A percentile compares a stretch with the other conserved stretches of the same genome.
Conservation (phyloP, 2,888 invertebrate genomes). For the Macrophya alboannulata region DNA sequence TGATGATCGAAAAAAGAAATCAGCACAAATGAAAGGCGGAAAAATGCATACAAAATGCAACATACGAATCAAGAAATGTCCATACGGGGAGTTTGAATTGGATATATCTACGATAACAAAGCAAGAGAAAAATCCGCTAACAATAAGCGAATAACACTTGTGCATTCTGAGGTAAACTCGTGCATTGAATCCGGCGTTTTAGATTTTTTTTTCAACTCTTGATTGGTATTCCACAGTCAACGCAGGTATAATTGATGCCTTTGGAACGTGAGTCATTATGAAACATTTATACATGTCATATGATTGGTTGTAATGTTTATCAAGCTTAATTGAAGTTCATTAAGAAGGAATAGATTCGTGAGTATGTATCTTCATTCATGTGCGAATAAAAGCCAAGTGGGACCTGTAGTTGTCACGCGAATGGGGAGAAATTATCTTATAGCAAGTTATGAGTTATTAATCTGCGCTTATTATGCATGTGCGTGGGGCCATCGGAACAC, state of each 20-base stretch:
- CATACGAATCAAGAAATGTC: not conserved
- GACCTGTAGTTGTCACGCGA: not conserved
- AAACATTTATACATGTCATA: no score
- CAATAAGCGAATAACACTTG: not conserved
- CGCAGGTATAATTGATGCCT: not conserved
- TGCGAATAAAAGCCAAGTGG: not conserved
- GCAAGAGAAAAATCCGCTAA: not conserved
- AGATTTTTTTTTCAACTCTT: not conserved
- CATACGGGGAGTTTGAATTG: not conserved
- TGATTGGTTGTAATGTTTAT: not conserved
- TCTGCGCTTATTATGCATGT: not conserved
- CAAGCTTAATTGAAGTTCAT: not conserved
- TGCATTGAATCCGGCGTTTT: not conserved
- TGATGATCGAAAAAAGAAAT: not conserved
- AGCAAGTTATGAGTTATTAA: not conserved
- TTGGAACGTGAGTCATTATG: no score
- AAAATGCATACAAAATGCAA: not conserved
- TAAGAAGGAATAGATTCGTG: not conserved
- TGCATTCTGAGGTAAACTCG: not conserved
- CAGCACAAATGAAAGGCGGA: not conserved
- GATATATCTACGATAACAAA: not conserved
- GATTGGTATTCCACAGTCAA: not conserved
- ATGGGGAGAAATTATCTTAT: conserved; percentile 2
- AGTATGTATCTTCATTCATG: not conserved
- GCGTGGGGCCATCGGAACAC: not conserved